Base-by-base conservation (phyloP, 1,140 invertebrate genomes). In the Antheraea mylitta region DNA sequence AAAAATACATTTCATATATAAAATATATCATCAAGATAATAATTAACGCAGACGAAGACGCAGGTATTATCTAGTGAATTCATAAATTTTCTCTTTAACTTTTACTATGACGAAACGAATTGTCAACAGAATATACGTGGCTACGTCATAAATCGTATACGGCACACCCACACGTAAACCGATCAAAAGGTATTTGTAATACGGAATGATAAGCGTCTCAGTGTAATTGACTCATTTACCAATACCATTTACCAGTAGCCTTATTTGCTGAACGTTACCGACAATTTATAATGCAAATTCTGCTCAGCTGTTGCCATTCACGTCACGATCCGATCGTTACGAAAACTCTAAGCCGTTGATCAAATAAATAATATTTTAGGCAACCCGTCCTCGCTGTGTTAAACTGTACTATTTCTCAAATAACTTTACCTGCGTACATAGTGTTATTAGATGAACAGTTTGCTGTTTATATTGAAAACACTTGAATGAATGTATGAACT, bases 281-380 rank as follows among this genome's bases (percentile, higher is more conserved):
- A 64, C 69, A 60, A 73, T 77, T 73, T 75, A 77, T 77, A 72
- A 77, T 74, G 73, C 71, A 73, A 79, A 79, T 79, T 79, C 66
- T 42, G 58, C 63, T 77, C 75, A 77, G 75, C 75, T 79, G 78
- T 74, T 75, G 66, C 75, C 69, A 72, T 62, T 69, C 61, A 62
- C 53, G 53, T 68, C 65, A 45, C 67, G 58, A 48, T n/a, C 48
- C 65, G 72, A 61, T 76, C 68, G 69, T 61, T 62, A 60, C 53
- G 64, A 73, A 69, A 75, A 71, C 69, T 77, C 45, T 69, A 65
- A 75, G 67, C 67, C 61, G 67, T 45, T 70, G 64, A 72, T 73
- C 70, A 63, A 75, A 73, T 73, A 75, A 78, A 78, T 78, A 75
- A 67, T 71, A 45, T 68, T 67, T 53, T 16, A 53, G 45, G 16